Evolutionary conservation across 2,797 vertebrate genomes (phyloP), one percentile per base, ranked within the genome.

Genomic region (Chelmon rostratus): DNA sequence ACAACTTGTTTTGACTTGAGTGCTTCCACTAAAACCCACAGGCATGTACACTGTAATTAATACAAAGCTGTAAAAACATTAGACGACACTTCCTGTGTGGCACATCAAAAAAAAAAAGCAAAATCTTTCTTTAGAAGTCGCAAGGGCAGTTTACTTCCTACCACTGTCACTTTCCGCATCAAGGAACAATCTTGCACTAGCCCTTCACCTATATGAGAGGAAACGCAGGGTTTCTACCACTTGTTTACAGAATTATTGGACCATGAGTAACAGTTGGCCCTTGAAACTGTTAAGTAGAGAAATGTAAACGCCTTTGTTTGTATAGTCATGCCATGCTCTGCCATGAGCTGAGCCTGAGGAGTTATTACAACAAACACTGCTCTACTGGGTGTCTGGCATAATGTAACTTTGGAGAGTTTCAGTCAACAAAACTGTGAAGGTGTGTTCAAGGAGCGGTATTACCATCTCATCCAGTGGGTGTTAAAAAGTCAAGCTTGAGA

Each of bases 281-380:
- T 23, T 6, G 16, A 63, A 54, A 37, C 56, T 40, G 67, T 57
- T 44, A 62, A 74, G 67, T 21, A 0, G 44, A 75, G 73, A 84
- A 86, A 74, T 46, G 84, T 72, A 25, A 84, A 85, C 70, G 73
- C 85, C 89, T 92, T 87, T 92, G 91, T 92, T 91, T 91, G 85
- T 46, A 37, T 11, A 79, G 82, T 86, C 84, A 82, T 65, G 83
- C 80, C 73, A 82, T n/a, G 78, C 79, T 86, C 75, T 23, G 40
- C 67, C 16, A 21, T 0, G 25, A 85, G 81, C 23, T 56, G 42
- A 91, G 72, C 54, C 63, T 4, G 58, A 61, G 63, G 74, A 72
- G 76, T 90, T 85, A 58, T 87, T 83, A 91, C 72, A 88, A 42
- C 75, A 93, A 93, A 93, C 88, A 84, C 42, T 2, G 38, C 57